These are phyloP conservation scores for Panurus biarmicus DNA, from an alignment of 2,113 vertebrate species.

Conservation along the genomic window DNA sequence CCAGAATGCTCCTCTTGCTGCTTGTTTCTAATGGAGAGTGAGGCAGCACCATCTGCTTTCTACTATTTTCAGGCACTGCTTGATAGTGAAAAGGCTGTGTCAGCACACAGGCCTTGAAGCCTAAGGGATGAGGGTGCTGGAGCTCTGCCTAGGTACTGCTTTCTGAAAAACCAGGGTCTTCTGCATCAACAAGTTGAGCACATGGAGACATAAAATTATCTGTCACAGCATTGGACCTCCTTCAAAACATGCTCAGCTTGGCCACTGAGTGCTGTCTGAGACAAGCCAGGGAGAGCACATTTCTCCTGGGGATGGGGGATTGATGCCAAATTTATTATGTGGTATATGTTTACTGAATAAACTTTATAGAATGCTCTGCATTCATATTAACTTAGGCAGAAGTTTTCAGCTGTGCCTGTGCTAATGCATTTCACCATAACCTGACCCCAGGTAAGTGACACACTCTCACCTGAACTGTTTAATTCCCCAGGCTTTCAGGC, in stretches of 20 bases:
- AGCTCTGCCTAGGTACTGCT: background rate
- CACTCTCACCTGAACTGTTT: background rate
- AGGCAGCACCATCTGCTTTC: slow-evolving; percentile 11
- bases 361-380: background rate
- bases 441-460: background rate
- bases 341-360: background rate
- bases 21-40: background rate
- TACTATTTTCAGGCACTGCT: background rate
- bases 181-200: background rate
- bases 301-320: rapidly evolving
- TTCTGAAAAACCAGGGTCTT: background rate
- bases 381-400: background rate
- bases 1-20: background rate
- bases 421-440: background rate
- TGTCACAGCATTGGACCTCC: background rate
- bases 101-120: background rate
- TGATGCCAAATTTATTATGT: background rate
- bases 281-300: background rate
- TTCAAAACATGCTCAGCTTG: background rate
- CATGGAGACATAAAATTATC: background rate
- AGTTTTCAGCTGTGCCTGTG: background rate
- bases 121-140: background rate
- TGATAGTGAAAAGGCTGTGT: background rate
- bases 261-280: background rate
- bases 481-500: background rate